A percentile compares a stretch with the other conserved stretches of the same genome.
phyloP scores from a whole-genome alignment of 2,113 vertebrate genomes.

The Zapornia atra region DNA sequence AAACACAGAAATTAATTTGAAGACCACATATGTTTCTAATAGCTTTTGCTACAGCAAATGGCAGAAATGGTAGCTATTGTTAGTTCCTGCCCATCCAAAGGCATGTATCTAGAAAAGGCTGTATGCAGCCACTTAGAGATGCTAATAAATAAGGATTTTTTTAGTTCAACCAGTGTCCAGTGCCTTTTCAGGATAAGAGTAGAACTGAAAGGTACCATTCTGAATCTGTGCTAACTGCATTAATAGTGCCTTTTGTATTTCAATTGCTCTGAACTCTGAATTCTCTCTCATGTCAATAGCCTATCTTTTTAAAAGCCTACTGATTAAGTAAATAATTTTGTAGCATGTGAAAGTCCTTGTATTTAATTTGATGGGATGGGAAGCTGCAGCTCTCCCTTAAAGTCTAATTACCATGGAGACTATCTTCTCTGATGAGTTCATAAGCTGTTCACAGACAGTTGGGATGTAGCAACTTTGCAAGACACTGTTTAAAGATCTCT shows the following conservation, averaged over 20 bases:
- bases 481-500: slow-evolving; percentile 98
- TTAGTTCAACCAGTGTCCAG: not conserved
- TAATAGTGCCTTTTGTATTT: not conserved
- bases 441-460: slow-evolving; percentile 90
- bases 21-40: not conserved
- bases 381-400: slow-evolving; percentile 47
- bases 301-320: slow-evolving; percentile 36
- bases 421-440: slow-evolving; percentile 93
- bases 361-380: slow-evolving; percentile 64
- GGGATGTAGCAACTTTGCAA: slow-evolving; percentile 96
- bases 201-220: not conserved
- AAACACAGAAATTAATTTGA: not conserved
- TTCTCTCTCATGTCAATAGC: slow-evolving; percentile 34
- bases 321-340: slow-evolving; percentile 68
- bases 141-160: not conserved
- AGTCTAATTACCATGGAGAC: slow-evolving; percentile 89
- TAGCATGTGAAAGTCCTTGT: slow-evolving; percentile 81
- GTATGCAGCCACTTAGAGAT: not conserved
- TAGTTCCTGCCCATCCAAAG: not conserved
- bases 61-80: not conserved
- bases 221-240: not conserved
- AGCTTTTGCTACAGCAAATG: not conserved
- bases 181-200: not conserved
- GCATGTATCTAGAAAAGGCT: not conserved
- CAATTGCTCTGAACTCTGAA: not conserved